Conservation (phyloP, 2,797 vertebrate genomes). For the Mormyrops boulengeri region DNA sequence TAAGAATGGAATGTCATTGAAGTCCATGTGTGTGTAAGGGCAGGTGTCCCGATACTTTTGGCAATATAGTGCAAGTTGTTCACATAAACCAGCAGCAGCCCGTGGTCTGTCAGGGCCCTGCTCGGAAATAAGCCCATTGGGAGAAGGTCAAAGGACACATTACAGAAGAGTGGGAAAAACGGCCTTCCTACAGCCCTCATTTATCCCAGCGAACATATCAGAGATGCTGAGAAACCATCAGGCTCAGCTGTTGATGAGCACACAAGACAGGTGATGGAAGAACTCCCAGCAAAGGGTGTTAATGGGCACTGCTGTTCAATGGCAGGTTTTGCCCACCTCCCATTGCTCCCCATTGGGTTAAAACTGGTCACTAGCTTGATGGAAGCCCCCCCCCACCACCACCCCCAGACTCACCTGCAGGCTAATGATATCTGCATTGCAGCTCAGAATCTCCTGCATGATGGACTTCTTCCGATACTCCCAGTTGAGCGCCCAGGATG, state of each 20-base stretch:
- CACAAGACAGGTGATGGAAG: neutral
- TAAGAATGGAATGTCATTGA: neutral
- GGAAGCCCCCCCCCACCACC: neutral
- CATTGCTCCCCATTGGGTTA: neutral
- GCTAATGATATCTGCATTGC: slow-evolving; percentile 92
- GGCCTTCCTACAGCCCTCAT: neutral
- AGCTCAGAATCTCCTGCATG: slow-evolving; percentile 94
- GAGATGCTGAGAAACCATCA: neutral
- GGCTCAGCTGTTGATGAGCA: neutral
- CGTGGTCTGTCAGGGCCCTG: neutral
- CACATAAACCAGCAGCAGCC: neutral
- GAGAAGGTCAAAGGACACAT: neutral
- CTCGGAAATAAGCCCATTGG: neutral
- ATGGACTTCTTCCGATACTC: slow-evolving; percentile 98
- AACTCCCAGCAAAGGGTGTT: neutral
- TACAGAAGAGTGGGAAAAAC: neutral
- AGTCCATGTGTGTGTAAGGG: neutral
- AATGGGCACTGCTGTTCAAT: neutral
- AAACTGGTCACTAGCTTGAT: neutral
- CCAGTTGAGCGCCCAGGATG: slow-evolving; percentile 94
- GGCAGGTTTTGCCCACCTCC: neutral
- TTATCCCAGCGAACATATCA: neutral
- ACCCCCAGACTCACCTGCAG: slow-evolving; percentile 75
- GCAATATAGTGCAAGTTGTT: neutral
- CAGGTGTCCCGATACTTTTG: neutral